A percentile compares a stretch with the other conserved stretches of the same genome.
Conservation (phyloP, 2,113 vertebrate species). For the Opisthocomus hoazin region DNA sequence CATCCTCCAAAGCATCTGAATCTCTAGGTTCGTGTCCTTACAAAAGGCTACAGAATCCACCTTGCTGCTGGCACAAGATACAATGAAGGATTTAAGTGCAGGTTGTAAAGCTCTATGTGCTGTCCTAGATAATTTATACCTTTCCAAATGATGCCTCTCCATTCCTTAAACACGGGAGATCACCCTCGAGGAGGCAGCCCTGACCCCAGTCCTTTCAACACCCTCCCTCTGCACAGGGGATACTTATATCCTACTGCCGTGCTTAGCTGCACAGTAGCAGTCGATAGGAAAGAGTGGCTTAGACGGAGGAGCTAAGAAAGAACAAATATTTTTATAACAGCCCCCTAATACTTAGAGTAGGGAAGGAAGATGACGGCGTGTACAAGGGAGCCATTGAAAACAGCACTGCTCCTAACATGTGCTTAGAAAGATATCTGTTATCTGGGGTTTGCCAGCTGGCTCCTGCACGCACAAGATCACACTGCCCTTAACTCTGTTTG, state of each 20-base stretch:
- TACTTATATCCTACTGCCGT: neutral
- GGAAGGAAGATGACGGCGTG: neutral
- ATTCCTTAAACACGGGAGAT: neutral
- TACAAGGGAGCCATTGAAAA: constrained; percentile 20
- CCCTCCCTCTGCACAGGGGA: neutral
- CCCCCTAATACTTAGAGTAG: neutral
- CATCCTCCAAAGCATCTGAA: neutral
- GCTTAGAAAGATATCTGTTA: constrained; percentile 45
- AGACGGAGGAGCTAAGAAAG: neutral
- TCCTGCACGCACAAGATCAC: constrained; percentile 11
- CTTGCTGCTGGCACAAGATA: constrained; percentile 15
- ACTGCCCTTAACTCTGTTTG: neutral
- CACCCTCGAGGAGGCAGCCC: constrained; percentile 16
- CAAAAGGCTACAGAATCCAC: neutral
- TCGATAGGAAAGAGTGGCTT: neutral
- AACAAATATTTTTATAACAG: constrained; percentile 35
- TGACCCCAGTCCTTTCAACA: constrained; percentile 21
- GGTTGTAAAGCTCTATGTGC: constrained; percentile 41
- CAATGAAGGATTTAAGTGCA: constrained; percentile 43
- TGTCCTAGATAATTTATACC: constrained; percentile 39
- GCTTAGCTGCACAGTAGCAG: neutral
- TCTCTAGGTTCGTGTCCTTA: neutral
- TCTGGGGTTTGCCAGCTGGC: constrained; percentile 51
- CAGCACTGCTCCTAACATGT: constrained; percentile 17
- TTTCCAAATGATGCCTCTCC: constrained; percentile 56